Conservation (phyloP, 2,797 vertebrate species). For the Rhinogobio ventralis region DNA sequence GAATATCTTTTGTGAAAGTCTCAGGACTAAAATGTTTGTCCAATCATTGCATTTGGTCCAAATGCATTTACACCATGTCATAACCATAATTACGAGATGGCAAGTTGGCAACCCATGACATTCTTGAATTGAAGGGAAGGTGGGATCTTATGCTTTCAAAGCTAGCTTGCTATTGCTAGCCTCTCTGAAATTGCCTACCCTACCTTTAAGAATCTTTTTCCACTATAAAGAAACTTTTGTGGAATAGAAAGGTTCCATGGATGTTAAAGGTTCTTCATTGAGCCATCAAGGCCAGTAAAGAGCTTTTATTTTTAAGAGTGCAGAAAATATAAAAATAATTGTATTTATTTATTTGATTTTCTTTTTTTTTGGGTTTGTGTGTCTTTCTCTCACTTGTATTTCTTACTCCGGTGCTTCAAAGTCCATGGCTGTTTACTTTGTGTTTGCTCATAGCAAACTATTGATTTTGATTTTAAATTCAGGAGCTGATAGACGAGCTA, state of each 20-base stretch:
- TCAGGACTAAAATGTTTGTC: neutral
- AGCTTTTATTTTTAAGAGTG: neutral
- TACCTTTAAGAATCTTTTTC: neutral
- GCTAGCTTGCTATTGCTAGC: neutral
- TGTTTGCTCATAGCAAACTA: conserved; percentile 27
- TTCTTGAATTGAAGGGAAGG: too few relatives aligned
- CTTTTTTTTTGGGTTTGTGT: neutral
- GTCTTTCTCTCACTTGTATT: neutral
- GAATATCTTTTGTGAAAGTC: neutral
- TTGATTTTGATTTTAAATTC: conserved; percentile 6
- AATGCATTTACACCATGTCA: neutral
- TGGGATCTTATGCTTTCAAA: neutral
- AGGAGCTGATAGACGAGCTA: neutral
- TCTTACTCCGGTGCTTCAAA: conserved; percentile 25
- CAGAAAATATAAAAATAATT: neutral
- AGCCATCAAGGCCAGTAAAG: neutral
- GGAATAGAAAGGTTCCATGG: neutral
- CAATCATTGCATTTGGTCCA: too few relatives aligned
- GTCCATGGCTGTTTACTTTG: conserved; percentile 35
- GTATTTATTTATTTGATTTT: fast-evolving
- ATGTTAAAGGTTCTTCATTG: neutral
- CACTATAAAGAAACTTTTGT: neutral
- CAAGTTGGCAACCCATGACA: too few relatives aligned
- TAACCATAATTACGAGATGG: too few relatives aligned
- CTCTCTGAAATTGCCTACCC: neutral